Conservation (phyloP, 2,797 vertebrate species). For the Limosa lapponica region DNA sequence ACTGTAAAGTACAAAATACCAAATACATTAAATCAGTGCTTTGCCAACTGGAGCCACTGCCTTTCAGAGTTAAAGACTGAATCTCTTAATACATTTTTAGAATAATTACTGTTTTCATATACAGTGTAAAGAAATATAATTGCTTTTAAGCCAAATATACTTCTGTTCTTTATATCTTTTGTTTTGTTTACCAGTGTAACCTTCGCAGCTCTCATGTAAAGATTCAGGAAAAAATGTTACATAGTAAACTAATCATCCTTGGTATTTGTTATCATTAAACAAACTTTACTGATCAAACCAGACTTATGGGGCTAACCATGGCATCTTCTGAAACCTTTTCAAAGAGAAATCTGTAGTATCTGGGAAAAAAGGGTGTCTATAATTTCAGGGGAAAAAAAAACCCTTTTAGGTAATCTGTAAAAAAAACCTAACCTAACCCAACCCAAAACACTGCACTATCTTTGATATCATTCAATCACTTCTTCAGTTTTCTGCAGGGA, state of each 20-base stretch:
- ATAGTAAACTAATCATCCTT: neutral
- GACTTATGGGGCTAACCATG: neutral
- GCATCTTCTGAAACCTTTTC: neutral
- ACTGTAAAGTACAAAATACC: neutral
- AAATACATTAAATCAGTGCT: neutral
- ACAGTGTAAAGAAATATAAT: neutral
- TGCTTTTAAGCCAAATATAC: neutral
- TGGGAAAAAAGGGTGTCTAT: neutral
- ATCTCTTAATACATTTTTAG: neutral
- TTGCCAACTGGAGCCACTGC: neutral
- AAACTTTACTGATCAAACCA: neutral
- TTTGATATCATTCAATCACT: neutral
- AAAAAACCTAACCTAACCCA: neutral
- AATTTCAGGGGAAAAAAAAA: neutral
- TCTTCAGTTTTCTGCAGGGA: neutral
- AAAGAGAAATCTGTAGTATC: neutral
- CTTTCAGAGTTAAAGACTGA: neutral
- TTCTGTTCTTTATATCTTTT: neutral
- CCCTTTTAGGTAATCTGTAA: neutral
- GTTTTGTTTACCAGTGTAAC: neutral
- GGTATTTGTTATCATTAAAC: neutral
- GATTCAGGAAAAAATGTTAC: neutral
- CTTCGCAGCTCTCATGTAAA: neutral
- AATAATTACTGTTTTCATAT: neutral
- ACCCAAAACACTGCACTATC: neutral